phyloP scores from a whole-genome alignment of 2,113 vertebrate species.

The Cercopithecus mona region DNA sequence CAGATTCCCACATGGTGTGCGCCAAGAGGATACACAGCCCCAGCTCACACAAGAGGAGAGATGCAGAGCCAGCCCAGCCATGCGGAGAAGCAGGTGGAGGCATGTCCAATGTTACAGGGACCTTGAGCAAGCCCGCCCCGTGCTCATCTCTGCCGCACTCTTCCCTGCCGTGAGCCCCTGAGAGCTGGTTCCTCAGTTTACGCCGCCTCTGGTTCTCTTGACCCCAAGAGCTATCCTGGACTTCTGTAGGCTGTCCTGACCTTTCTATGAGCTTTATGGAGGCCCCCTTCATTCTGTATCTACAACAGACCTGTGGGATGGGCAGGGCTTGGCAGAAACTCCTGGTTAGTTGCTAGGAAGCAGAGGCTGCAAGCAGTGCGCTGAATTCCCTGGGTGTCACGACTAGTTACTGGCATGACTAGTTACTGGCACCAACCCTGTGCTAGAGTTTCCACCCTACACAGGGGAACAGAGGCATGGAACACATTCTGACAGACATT shows the following conservation, averaged over 20 bases:
- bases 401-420: not conserved
- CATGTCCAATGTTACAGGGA: not conserved
- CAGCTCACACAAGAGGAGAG: not conserved
- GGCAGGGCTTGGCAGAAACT: not conserved
- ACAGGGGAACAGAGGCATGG: not conserved
- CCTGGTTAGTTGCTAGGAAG: not conserved
- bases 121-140: not conserved
- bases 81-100: not conserved
- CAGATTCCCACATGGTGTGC: no score
- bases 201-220: rapidly evolving
- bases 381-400: not conserved
- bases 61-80: not conserved
- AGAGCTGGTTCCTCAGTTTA: not conserved
- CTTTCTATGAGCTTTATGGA: not conserved
- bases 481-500: not conserved
- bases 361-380: not conserved
- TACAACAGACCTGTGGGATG: no score
- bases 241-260: no score
- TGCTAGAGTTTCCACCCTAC: not conserved
- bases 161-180: not conserved
- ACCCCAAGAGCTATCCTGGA: not conserved
- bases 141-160: not conserved
- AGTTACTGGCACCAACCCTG: not conserved
- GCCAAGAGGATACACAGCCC: no score
- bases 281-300: not conserved